phyloP scores from a whole-genome alignment of 2,113 vertebrate genomes.

The Furnarius figulus region DNA sequence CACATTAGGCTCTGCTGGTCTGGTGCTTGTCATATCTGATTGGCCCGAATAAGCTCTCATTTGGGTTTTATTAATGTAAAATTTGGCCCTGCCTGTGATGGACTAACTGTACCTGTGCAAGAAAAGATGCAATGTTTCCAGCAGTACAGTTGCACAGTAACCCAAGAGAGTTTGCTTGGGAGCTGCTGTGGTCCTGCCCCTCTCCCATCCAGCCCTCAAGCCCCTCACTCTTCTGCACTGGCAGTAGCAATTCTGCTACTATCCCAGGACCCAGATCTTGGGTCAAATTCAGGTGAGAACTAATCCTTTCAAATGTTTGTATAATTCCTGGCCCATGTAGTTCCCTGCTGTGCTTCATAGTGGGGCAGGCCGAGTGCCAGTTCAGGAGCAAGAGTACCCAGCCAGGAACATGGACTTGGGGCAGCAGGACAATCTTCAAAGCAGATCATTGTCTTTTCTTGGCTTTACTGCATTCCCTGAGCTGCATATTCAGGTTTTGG shows the following conservation, averaged over 20 bases:
- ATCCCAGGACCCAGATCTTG: not conserved
- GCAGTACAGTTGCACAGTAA: not conserved
- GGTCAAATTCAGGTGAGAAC: not conserved
- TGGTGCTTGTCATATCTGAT: not conserved
- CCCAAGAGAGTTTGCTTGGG: not conserved
- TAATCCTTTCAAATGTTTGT: not conserved
- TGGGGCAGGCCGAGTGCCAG: not conserved
- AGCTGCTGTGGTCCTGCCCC: not conserved
- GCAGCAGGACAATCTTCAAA: not conserved
- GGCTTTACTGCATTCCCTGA: accelerated
- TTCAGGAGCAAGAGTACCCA: not conserved
- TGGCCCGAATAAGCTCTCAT: not conserved
- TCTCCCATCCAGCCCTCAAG: not conserved
- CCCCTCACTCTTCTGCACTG: not conserved
- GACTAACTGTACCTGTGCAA: not conserved
- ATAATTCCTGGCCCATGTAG: not conserved
- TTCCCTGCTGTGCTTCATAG: not conserved
- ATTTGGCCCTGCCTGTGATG: not conserved
- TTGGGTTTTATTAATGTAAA: not conserved
- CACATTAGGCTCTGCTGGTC: not conserved
- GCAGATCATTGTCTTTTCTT: not conserved
- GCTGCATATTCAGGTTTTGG: not conserved
- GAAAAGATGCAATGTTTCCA: not conserved
- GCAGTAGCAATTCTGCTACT: not conserved
- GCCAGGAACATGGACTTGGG: not conserved